These are phyloP conservation scores for Mamestra brassicae DNA, from an alignment of 2,888 invertebrate genomes.

Conservation along the genomic window DNA sequence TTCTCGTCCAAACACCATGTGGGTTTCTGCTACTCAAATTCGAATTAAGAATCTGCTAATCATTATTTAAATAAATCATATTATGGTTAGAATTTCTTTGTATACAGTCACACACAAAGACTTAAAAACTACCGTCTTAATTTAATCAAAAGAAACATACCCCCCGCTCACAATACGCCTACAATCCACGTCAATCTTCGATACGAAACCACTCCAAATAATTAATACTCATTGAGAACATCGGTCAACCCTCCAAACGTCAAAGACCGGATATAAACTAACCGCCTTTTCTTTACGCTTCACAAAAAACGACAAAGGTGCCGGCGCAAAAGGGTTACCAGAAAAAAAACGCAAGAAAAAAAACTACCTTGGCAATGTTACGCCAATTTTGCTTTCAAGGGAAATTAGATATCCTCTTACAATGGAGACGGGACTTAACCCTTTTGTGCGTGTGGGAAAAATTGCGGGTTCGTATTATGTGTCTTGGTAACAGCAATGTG, in stretches of 20 bases:
- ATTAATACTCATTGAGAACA: slow-evolving; percentile 88
- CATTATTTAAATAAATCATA: neutral
- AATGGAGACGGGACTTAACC: slow-evolving; percentile 83
- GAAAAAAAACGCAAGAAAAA: slow-evolving; percentile 71
- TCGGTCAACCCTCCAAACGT: slow-evolving; percentile 86
- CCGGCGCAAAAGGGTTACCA: slow-evolving; percentile 83
- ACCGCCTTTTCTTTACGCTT: slow-evolving; percentile 91
- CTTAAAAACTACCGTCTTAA: slow-evolving; percentile 30
- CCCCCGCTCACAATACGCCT: slow-evolving; percentile 75
- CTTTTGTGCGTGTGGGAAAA: slow-evolving; percentile 88
- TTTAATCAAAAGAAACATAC: slow-evolving; percentile 67
- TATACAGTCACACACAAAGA: neutral
- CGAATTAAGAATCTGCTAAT: too few relatives aligned
- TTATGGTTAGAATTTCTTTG: neutral
- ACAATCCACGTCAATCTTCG: slow-evolving; percentile 71
- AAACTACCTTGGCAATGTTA: slow-evolving; percentile 86
- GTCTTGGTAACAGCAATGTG: slow-evolving; percentile 71
- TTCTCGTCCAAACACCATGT: too few relatives aligned
- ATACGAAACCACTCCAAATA: slow-evolving; percentile 88
- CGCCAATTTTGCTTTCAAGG: slow-evolving; percentile 90
- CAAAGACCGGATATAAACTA: slow-evolving; percentile 90
- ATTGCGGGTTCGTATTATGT: slow-evolving; percentile 75
- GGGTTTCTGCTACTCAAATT: too few relatives aligned
- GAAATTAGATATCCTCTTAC: slow-evolving; percentile 91
- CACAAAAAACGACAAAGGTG: slow-evolving; percentile 83